Conservation (phyloP, 2,888 invertebrate genomes). For the Charanyca ferruginea region DNA sequence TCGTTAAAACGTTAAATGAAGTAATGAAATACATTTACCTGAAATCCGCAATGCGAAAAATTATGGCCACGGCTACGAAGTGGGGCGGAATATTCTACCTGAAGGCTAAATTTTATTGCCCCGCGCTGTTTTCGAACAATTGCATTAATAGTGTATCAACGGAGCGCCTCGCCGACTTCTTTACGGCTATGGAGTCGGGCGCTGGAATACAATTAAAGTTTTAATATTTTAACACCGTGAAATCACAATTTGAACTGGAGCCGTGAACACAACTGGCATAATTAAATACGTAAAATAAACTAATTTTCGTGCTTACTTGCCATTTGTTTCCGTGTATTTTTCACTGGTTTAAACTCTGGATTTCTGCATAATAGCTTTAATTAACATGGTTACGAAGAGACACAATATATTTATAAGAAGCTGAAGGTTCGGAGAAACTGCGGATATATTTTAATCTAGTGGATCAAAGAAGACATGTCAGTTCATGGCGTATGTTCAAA, state of each 20-base stretch:
- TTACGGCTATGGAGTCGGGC: conserved; percentile 82
- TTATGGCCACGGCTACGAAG: conserved; percentile 84
- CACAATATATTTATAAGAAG: neutral
- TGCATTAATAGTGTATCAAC: conserved; percentile 90
- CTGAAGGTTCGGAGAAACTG: neutral
- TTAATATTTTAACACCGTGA: conserved; percentile 85
- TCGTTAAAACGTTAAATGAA: conserved; percentile 70
- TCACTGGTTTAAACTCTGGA: conserved; percentile 25
- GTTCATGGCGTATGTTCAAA: neutral
- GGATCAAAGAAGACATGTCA: neutral
- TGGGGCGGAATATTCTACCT: conserved; percentile 86
- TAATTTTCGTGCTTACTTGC: conserved; percentile 56
- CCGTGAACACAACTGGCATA: conserved; percentile 68
- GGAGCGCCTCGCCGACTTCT: conserved; percentile 83
- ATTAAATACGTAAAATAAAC: conserved; percentile 75
- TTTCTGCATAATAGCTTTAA: neutral
- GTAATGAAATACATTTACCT: conserved; percentile 75
- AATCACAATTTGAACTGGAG: conserved; percentile 78
- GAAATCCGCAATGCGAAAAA: conserved; percentile 90
- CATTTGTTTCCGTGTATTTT: conserved; percentile 34
- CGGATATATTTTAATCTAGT: no score
- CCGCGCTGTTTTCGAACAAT: conserved; percentile 88
- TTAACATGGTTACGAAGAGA: neutral
- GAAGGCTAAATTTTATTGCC: conserved; percentile 89
- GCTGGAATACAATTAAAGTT: conserved; percentile 86